Base-by-base conservation (phyloP, 92 coral and sea anemone genomes). In the Umimayanthus kanabou region DNA sequence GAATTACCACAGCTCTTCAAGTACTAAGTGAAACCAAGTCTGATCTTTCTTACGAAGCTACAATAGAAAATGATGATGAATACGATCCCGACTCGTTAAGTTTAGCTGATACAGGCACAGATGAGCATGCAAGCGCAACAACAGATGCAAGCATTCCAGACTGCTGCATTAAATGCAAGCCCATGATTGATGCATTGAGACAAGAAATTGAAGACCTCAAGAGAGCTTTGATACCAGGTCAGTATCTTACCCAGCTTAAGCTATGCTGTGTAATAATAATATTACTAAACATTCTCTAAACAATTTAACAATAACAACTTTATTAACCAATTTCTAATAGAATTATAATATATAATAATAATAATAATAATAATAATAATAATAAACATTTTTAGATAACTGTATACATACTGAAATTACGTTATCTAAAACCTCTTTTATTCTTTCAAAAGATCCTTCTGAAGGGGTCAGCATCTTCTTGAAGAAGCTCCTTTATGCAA, bases 361-460 rank as follows among this genome's bases (percentile, higher is more conserved):
- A 33, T 33, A 33, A 33, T 33, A 33, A 33, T 33, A 33, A 33
- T 2, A 33, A 33, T 33, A 33, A 33, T 33, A 33, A 33, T 33
- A 33, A 33, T 33, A 33, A 33, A 65, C 26, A 20, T 20, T 65
- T 20, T 20, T 20, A 20, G 26, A 20, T 65, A 20, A 20, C 23
- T 65, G 26, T 65, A 65, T 65, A 65, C 9, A 9, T 65, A 65
- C 26, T 65, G 71, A 65, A 65, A 65, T 65, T 65, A 65, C 71
- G 23, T 20, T 65, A 65, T 65, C 71, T 47, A 65, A 65, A 20
- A 65, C n/a, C 71, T 65, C 26, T 65, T 65, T 65, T 65, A n/a
- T 65, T 65, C 71, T 65, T 65, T 65, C 26, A 65, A 65, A 65
- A 65, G 71, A 65, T 65, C 71, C 71, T 65, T 65, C 71, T 65